Percentiles rank a stretch among this genome's conserved stretches.
These are phyloP conservation scores for Schizaphis graminum DNA, from an alignment of 2,888 invertebrate species.

Conservation along the genomic window DNA sequence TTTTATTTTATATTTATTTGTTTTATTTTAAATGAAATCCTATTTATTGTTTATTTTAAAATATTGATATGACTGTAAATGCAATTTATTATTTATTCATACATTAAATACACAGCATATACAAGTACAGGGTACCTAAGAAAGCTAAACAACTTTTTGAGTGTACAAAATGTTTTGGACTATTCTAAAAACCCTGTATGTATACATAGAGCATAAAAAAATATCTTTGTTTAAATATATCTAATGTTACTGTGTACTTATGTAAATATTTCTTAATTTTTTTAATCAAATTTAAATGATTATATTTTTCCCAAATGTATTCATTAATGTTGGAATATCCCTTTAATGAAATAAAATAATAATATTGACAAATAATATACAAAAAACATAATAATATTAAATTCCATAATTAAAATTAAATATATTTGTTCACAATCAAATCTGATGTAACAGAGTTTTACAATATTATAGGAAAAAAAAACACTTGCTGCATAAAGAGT, in stretches of 20 bases:
- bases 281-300: background rate
- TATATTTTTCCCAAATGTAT: background rate
- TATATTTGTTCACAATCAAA: background rate
- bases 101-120: background rate
- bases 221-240: conserved; percentile 21
- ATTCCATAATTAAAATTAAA: background rate
- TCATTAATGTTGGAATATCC: background rate
- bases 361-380: background rate
- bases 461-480: background rate
- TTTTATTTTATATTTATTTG: conserved; percentile 49
- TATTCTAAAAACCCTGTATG: background rate
- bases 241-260: conserved; percentile 46
- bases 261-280: conserved; percentile 23
- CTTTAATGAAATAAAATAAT: background rate
- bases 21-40: conserved; percentile 22
- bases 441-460: background rate
- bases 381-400: background rate
- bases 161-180: background rate
- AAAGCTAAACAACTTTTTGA: background rate
- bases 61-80: background rate
- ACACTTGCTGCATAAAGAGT: background rate
- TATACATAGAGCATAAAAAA: conserved; percentile 14
- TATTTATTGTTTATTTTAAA: background rate
- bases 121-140: conserved; percentile 6
- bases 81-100: background rate